phyloP scores from a whole-genome alignment of 2,113 vertebrate genomes.

The Plecotus auritus region DNA sequence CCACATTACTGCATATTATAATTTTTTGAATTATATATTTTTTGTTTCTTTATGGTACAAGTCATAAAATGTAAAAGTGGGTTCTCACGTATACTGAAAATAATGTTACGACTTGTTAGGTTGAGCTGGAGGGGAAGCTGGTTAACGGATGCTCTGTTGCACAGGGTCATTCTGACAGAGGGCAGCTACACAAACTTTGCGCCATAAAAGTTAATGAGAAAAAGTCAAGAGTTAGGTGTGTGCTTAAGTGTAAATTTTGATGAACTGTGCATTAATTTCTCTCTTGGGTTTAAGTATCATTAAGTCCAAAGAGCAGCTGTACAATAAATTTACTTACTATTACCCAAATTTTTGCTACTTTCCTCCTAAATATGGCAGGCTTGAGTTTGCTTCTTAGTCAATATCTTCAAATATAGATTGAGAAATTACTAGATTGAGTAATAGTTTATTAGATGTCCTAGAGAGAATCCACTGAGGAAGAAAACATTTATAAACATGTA shows the following conservation, averaged over 20 bases:
- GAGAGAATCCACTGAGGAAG: background rate
- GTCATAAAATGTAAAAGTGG: slow-evolving; percentile 56
- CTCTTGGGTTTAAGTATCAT: slow-evolving; percentile 75
- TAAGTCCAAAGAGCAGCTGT: slow-evolving; percentile 44
- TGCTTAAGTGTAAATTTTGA: slow-evolving; percentile 71
- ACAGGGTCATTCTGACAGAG: background rate
- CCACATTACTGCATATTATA: slow-evolving; percentile 64
- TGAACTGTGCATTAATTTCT: slow-evolving; percentile 78
- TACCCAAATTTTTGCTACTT: background rate
- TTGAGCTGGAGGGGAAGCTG: slow-evolving; percentile 48
- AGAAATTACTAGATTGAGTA: background rate
- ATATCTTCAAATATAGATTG: background rate
- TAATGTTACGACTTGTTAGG: slow-evolving; percentile 29
- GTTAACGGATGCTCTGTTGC: slow-evolving; percentile 48
- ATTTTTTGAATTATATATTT: slow-evolving; percentile 69
- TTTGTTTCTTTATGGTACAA: slow-evolving; percentile 52
- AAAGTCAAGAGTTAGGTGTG: slow-evolving; percentile 68
- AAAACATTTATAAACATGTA: background rate
- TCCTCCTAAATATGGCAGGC: background rate
- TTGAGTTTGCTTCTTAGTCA: background rate
- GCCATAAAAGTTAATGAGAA: slow-evolving; percentile 68
- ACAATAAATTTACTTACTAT: background rate
- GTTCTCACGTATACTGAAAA: slow-evolving; percentile 46
- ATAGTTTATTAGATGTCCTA: background rate
- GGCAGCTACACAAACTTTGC: slow-evolving; percentile 67